A percentile compares a stretch with the other conserved stretches of the same genome.
Conservation (phyloP, 2,797 vertebrate genomes). For the Orestias chungarensis region DNA sequence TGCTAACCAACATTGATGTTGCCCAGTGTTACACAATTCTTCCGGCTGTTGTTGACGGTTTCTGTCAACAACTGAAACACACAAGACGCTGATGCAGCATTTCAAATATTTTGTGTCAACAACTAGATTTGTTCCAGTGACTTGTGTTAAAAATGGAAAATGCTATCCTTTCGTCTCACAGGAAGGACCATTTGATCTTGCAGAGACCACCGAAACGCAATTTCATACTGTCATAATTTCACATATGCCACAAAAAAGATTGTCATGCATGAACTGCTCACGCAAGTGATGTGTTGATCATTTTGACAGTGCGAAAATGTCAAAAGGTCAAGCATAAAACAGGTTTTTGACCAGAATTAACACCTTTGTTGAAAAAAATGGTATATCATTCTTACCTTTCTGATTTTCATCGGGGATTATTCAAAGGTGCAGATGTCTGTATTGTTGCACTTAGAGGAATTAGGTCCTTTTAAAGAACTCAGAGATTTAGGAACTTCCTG, state of each 20-base stretch:
- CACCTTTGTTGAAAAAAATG: not conserved
- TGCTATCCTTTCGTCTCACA: not conserved
- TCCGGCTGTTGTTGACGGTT: not conserved
- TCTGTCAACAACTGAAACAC: slow-evolving; percentile 5
- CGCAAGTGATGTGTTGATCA: slow-evolving; percentile 37
- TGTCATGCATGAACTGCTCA: slow-evolving; percentile 11
- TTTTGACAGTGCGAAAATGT: slow-evolving; percentile 27
- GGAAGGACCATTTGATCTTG: not conserved
- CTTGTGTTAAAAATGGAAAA: slow-evolving; percentile 11
- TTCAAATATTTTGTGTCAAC: not conserved
- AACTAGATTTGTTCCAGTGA: slow-evolving; percentile 5
- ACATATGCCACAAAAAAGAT: slow-evolving; percentile 9
- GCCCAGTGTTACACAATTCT: not conserved
- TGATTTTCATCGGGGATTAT: slow-evolving; percentile 42
- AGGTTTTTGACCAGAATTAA: not conserved
- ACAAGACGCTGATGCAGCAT: not conserved
- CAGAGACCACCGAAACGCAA: slow-evolving; percentile 14
- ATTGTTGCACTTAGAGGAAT: slow-evolving; percentile 48
- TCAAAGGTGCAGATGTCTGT: not conserved
- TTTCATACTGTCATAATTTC: slow-evolving; percentile 21
- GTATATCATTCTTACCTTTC: slow-evolving; percentile 49
- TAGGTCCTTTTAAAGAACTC: slow-evolving; percentile 45
- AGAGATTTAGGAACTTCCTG: slow-evolving; percentile 52
- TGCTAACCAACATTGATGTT: not conserved
- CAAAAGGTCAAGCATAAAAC: slow-evolving; percentile 8